Evolutionary conservation across 2,113 vertebrate species (phyloP).

Genomic region (Garra rufa): DNA sequence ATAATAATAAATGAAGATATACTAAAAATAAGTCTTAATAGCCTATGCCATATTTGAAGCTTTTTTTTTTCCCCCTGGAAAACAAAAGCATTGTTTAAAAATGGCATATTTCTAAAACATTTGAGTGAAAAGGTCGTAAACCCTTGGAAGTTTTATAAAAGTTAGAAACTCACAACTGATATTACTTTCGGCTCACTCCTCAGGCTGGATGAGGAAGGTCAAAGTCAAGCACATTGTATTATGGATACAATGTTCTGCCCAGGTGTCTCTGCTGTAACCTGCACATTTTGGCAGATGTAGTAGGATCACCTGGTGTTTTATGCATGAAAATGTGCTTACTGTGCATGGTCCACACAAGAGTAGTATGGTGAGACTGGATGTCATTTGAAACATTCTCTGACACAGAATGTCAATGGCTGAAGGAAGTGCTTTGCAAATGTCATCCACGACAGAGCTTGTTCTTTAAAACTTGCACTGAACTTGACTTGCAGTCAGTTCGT

Average conservation of each 20-base stretch:
- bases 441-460: slow-evolving; percentile 30
- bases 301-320: slow-evolving; percentile 2
- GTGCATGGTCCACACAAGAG: not conserved
- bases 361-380: not conserved
- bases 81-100: no score
- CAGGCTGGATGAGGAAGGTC: not conserved
- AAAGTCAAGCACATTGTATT: not conserved
- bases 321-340: not conserved
- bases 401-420: not conserved
- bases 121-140: not conserved
- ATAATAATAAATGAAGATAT: no score
- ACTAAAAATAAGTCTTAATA: no score
- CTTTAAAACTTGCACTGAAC: slow-evolving; percentile 63
- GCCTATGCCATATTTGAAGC: no score
- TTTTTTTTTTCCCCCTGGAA: no score
- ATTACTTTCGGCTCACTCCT: not conserved
- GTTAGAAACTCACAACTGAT: not conserved
- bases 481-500: slow-evolving; percentile 70
- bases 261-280: not conserved
- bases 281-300: not conserved
- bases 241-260: not conserved
- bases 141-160: no score
- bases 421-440: slow-evolving; percentile 64
- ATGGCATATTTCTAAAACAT: not conserved
- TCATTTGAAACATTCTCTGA: not conserved